These are phyloP conservation scores for Acyrthosiphon pisum DNA, from an alignment of 1,140 invertebrate genomes.

Conservation along the genomic window DNA sequence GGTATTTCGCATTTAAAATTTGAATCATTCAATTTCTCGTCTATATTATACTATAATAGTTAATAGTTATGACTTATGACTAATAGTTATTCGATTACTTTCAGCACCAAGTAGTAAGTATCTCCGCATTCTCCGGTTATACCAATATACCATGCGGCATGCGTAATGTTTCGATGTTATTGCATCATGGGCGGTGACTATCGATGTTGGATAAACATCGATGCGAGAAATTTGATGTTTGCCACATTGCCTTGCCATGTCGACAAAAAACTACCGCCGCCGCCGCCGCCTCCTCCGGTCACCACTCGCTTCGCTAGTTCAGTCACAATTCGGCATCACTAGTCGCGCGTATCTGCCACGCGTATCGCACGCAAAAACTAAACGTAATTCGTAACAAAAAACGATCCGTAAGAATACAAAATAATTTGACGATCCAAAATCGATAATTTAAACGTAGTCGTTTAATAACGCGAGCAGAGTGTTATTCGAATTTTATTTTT, in stretches of 20 bases:
- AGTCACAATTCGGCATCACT: neutral
- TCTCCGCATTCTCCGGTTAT: neutral
- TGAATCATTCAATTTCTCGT: neutral
- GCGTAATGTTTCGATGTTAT: neutral
- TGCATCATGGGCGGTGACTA: neutral
- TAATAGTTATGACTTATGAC: neutral
- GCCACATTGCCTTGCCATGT: constrained; percentile 22
- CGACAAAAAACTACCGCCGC: neutral
- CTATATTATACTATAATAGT: too few species aligned
- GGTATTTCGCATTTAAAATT: neutral
- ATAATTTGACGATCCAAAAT: neutral
- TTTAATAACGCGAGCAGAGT: neutral
- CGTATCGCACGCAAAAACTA: neutral
- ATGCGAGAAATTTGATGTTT: neutral
- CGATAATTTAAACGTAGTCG: neutral
- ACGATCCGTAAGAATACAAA: neutral
- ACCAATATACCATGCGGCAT: too few species aligned
- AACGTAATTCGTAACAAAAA: neutral
- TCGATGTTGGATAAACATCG: neutral
- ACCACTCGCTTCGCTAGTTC: neutral
- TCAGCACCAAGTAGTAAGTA: neutral
- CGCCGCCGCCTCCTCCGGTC: neutral
- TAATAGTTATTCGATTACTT: neutral
- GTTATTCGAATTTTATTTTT: neutral
- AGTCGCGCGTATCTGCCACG: neutral